Percentiles rank a stretch among this genome's conserved stretches.
These are phyloP conservation scores for Clarias platycephalus DNA, from an alignment of 2,797 vertebrate genomes.

Conservation along the genomic window DNA sequence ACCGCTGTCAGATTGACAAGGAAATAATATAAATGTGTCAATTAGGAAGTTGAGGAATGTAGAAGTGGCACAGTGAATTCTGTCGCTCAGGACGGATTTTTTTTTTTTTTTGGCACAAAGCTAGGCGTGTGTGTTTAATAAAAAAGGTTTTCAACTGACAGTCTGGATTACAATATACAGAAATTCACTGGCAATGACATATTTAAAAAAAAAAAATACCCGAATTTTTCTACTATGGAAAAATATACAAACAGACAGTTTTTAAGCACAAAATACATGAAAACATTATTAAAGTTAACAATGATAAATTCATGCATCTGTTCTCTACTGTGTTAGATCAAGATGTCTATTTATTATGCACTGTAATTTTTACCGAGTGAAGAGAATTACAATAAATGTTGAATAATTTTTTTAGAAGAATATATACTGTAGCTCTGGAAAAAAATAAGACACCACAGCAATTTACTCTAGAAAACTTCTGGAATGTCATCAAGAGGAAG, in stretches of 20 bases:
- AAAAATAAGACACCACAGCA: no score
- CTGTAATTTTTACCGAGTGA: neutral
- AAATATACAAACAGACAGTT: neutral
- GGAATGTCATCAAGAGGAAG: no score
- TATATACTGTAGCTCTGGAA: no score
- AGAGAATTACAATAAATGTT: neutral
- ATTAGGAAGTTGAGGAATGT: slow-evolving; percentile 26
- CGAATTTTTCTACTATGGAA: neutral
- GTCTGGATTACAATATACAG: neutral
- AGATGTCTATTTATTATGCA: neutral
- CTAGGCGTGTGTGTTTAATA: neutral
- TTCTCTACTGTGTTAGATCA: neutral
- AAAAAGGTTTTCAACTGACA: slow-evolving; percentile 1
- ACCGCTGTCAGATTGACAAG: slow-evolving; percentile 26
- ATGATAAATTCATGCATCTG: neutral
- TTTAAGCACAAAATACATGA: neutral
- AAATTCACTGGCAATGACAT: neutral
- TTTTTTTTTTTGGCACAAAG: neutral
- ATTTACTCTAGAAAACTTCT: no score
- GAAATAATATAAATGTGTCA: slow-evolving; percentile 44
- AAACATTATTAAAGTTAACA: neutral
- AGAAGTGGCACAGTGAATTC: neutral
- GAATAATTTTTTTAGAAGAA: neutral
- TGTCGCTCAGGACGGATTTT: neutral
- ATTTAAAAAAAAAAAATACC: neutral